Evolutionary conservation across 2,113 vertebrate genomes (phyloP).

Genomic region (Anguilla rostrata): DNA sequence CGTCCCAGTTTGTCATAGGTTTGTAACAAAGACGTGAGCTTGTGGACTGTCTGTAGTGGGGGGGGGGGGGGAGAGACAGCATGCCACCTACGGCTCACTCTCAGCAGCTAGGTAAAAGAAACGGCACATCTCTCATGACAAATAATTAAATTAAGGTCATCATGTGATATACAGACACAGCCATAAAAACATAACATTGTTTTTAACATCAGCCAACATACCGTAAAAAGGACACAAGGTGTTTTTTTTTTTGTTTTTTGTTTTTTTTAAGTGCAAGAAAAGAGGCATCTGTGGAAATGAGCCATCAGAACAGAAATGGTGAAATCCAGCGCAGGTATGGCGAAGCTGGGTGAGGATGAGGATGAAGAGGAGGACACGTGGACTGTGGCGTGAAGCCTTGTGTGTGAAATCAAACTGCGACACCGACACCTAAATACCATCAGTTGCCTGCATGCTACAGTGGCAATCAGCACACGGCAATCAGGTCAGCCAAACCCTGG

Average conservation of each 20-base stretch:
- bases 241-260: background rate
- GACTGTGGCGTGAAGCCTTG: background rate
- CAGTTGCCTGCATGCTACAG: background rate
- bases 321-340: background rate
- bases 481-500: background rate
- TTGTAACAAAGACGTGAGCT: background rate
- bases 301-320: background rate
- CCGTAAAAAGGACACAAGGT: conserved; percentile 17
- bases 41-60: background rate
- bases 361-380: background rate
- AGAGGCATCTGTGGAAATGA: conserved; percentile 1
- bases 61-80: background rate
- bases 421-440: background rate
- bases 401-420: background rate
- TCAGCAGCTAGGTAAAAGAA: background rate
- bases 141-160: conserved; percentile 1
- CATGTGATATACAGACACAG: conserved; percentile 7
- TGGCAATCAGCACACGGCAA: background rate
- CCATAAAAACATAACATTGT: background rate
- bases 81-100: background rate
- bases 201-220: conserved; percentile 15
- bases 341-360: background rate
- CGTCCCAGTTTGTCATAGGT: background rate
- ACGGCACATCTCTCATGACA: conserved; percentile 1
- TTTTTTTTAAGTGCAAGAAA: conserved; percentile 12